These are phyloP conservation scores for Globodera rostochiensis DNA, from an alignment of 1,140 invertebrate species.

Conservation along the genomic window DNA sequence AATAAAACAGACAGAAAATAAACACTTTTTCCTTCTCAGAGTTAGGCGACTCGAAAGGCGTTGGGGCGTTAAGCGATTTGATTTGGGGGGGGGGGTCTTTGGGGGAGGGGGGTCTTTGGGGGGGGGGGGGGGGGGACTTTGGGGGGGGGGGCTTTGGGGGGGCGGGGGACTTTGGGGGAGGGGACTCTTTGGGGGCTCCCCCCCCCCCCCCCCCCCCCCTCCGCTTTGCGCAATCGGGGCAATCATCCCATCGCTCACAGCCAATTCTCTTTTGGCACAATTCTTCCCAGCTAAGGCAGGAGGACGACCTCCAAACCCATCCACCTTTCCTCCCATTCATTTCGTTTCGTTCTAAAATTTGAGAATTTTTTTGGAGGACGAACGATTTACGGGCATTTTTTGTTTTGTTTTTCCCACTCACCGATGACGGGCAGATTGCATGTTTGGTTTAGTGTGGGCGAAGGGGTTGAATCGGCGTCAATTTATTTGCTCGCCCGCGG, in stretches of 20 bases:
- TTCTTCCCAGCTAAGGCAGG: no score
- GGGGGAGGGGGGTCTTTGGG: no score
- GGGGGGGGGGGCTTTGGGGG: no score
- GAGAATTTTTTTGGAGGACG: neutral
- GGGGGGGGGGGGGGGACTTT: no score
- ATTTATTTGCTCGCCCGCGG: slow-evolving; percentile 13
- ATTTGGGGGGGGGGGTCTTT: neutral
- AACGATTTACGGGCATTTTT: neutral
- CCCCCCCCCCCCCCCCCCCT: neutral
- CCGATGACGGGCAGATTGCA: neutral
- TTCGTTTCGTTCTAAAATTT: neutral
- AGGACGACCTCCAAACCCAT: no score
- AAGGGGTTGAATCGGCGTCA: neutral
- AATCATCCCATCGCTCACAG: neutral
- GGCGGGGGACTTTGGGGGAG: neutral
- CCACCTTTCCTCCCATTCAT: neutral
- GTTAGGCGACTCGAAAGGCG: neutral
- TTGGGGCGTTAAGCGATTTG: neutral
- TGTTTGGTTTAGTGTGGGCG: neutral
- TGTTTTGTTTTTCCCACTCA: neutral
- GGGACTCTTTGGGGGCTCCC: no score
- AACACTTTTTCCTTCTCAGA: neutral
- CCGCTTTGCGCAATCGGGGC: neutral
- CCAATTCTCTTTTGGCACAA: no score
- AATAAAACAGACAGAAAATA: neutral